Percentiles rank a stretch among this genome's conserved stretches.
Conservation (phyloP, 2,888 invertebrate genomes). For the Xylocampa areola region DNA sequence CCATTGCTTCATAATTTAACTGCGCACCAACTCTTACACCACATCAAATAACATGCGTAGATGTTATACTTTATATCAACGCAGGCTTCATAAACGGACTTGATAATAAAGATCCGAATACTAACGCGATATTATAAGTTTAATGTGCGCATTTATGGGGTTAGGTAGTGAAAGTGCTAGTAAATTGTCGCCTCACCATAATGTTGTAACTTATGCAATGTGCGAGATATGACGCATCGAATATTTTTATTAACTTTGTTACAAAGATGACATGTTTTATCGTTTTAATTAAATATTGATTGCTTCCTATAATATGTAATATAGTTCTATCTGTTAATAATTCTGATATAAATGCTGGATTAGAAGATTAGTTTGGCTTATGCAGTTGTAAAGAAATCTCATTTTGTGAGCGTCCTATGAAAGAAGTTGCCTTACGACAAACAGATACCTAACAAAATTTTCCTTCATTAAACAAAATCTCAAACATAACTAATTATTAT, state of each 20-base stretch:
- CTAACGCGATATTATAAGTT: constrained; percentile 35
- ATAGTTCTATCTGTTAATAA: too few species aligned
- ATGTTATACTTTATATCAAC: constrained; percentile 14
- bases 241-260: constrained; percentile 15
- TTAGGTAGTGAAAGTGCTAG: constrained; percentile 47
- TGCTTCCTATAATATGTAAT: too few species aligned
- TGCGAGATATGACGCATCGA: constrained; percentile 3
- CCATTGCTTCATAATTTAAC: constrained; percentile 6
- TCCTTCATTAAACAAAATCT: too few species aligned
- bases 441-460: too few species aligned
- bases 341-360: too few species aligned
- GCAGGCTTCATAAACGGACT: constrained; percentile 33
- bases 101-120: constrained; percentile 24
- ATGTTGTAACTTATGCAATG: constrained; percentile 30
- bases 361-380: too few species aligned
- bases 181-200: constrained; percentile 23
- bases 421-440: too few species aligned
- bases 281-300: constrained; percentile 18
- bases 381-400: too few species aligned
- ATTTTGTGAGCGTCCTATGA: too few species aligned
- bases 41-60: constrained; percentile 17
- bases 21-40: constrained; percentile 9
- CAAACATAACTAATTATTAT: too few species aligned
- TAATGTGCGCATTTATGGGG: constrained; percentile 43
- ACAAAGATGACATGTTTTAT: constrained; percentile 9